These are phyloP conservation scores for Brachyptera risi DNA, from an alignment of 2,888 invertebrate genomes.

Conservation along the genomic window DNA sequence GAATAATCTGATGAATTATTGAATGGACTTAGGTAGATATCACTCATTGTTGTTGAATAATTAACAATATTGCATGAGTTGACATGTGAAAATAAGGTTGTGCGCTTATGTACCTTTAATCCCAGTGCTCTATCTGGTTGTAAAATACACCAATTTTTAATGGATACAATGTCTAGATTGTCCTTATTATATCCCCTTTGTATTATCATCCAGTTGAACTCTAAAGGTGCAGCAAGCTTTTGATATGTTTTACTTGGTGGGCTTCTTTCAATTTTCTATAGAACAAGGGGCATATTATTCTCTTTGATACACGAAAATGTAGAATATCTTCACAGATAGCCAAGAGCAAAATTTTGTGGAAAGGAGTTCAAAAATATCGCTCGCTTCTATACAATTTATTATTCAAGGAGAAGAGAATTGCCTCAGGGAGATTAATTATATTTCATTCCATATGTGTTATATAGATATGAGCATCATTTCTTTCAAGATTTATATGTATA, in stretches of 20 bases:
- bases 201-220: not conserved
- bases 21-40: too few species aligned
- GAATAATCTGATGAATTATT: too few species aligned
- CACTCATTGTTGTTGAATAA: too few species aligned
- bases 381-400: not conserved
- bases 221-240: not conserved
- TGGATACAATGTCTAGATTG: too few species aligned
- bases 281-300: not conserved
- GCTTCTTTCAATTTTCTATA: conserved; percentile 1
- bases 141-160: too few species aligned
- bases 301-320: not conserved
- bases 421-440: not conserved
- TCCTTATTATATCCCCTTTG: too few species aligned
- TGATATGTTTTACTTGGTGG: not conserved
- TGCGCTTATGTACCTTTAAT: too few species aligned
- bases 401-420: not conserved
- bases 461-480: too few species aligned
- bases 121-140: too few species aligned
- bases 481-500: too few species aligned
- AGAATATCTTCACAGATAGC: conserved; percentile 7
- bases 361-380: not conserved
- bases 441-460: not conserved
- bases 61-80: too few species aligned
- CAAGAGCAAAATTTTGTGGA: not conserved
- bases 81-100: too few species aligned